A percentile compares a stretch with the other conserved stretches of the same genome.
These are phyloP conservation scores for Porites rus DNA, from an alignment of 92 coral and sea anemone genomes.

Conservation along the genomic window DNA sequence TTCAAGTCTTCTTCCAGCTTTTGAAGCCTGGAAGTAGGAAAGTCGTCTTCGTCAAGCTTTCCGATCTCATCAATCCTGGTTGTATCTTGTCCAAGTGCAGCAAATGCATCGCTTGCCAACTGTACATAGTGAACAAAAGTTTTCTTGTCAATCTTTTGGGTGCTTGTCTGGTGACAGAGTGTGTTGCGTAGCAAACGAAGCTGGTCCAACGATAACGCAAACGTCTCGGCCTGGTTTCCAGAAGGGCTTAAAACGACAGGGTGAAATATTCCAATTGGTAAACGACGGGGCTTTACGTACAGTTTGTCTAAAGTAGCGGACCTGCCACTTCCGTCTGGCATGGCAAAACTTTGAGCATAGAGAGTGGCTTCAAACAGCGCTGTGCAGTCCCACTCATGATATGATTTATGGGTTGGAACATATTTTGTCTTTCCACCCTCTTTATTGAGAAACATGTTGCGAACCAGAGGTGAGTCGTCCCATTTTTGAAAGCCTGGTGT, in stretches of 20 bases:
- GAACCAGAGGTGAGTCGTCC: too few relatives aligned
- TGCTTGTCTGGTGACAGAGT: constrained; percentile 28
- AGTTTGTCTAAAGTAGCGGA: constrained; percentile 8
- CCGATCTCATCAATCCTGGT: background rate
- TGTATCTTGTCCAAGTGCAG: constrained; percentile 28
- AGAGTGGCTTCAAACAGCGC: background rate
- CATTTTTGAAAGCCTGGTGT: too few relatives aligned
- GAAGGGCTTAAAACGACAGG: constrained; percentile 21
- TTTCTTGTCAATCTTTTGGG: background rate
- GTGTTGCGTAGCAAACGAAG: constrained; percentile 54
- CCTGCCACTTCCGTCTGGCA: constrained; percentile 11
- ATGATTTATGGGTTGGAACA: too few relatives aligned
- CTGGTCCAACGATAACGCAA: constrained; percentile 53
- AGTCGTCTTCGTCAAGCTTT: constrained; percentile 11
- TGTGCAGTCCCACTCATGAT: too few relatives aligned
- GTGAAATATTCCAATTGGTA: constrained; percentile 23
- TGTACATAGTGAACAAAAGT: too few relatives aligned
- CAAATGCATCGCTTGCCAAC: constrained; percentile 34
- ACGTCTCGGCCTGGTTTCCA: constrained; percentile 37
- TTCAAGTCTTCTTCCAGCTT: background rate
- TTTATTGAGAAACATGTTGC: too few relatives aligned
- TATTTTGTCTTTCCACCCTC: too few relatives aligned
- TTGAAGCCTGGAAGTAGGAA: constrained; percentile 39
- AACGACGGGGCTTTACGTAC: background rate
- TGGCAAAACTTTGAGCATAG: constrained; percentile 38